Conservation (phyloP, 2,797 vertebrate species). For the Bovichtus diacanthus region DNA sequence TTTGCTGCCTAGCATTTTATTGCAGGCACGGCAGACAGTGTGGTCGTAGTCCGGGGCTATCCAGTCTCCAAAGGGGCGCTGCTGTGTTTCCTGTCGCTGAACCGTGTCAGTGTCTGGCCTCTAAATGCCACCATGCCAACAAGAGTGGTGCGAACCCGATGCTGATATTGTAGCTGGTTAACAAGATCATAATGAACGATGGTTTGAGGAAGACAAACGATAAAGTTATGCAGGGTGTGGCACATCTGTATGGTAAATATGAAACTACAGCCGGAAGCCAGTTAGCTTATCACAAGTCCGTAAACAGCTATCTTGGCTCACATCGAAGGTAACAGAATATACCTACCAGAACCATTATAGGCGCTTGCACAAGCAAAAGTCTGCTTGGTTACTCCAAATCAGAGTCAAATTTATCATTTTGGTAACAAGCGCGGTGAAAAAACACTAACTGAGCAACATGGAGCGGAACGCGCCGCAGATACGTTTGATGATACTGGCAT, state of each 20-base stretch:
- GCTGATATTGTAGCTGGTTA: constrained; percentile 31
- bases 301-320: not conserved
- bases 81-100: constrained; percentile 67
- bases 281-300: not conserved
- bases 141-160: constrained; percentile 26
- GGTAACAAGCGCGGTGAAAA: too few relatives aligned
- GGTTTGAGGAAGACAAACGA: not conserved
- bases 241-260: not conserved
- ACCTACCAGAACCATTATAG: not conserved
- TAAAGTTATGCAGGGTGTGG: not conserved
- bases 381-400: too few relatives aligned
- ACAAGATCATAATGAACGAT: constrained; percentile 18
- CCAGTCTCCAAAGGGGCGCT: constrained; percentile 57
- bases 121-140: constrained; percentile 54
- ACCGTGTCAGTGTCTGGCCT: constrained; percentile 57
- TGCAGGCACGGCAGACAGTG: constrained; percentile 65
- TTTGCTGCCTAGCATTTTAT: constrained; percentile 68
- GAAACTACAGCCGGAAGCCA: not conserved
- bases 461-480: too few relatives aligned
- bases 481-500: too few relatives aligned
- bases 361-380: too few relatives aligned
- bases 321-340: not conserved
- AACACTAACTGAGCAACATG: too few relatives aligned
- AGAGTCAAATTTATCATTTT: too few relatives aligned
- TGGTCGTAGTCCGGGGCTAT: constrained; percentile 52